Percentiles rank a stretch among this genome's conserved stretches.
Conservation (phyloP, 2,113 vertebrate genomes). For the Budorcas taxicolor region DNA sequence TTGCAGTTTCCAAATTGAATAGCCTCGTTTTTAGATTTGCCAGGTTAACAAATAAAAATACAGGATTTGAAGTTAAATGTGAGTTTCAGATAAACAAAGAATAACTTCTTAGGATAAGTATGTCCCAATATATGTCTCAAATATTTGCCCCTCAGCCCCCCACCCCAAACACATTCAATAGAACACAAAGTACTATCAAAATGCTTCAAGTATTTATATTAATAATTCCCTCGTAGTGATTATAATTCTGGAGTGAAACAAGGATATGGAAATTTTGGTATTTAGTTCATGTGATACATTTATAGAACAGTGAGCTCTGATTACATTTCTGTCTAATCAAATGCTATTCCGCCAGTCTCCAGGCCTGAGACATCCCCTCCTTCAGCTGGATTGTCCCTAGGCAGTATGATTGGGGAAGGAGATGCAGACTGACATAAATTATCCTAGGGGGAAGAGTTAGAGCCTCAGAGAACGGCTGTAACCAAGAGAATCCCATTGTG, state of each 20-base stretch:
- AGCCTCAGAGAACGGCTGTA: neutral
- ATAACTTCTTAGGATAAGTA: neutral
- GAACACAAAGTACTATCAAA: neutral
- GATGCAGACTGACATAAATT: neutral
- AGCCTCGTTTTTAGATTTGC: neutral
- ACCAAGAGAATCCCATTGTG: neutral
- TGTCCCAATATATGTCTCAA: neutral
- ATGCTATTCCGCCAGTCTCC: neutral
- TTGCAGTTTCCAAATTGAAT: slow-evolving; percentile 20
- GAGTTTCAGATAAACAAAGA: slow-evolving; percentile 13
- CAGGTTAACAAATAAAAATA: slow-evolving; percentile 34
- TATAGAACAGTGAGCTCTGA: neutral
- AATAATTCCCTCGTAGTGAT: neutral
- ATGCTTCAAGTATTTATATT: neutral
- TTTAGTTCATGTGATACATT: neutral
- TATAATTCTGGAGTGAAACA: neutral
- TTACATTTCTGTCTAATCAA: slow-evolving; percentile 14
- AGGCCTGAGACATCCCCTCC: neutral
- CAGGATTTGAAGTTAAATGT: neutral
- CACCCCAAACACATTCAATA: neutral
- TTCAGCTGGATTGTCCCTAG: neutral
- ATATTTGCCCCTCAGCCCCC: neutral
- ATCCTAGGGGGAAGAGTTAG: neutral
- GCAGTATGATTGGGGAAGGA: neutral
- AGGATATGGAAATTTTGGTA: neutral